Conservation (phyloP, 2,797 vertebrate species). For the Periparus ater region DNA sequence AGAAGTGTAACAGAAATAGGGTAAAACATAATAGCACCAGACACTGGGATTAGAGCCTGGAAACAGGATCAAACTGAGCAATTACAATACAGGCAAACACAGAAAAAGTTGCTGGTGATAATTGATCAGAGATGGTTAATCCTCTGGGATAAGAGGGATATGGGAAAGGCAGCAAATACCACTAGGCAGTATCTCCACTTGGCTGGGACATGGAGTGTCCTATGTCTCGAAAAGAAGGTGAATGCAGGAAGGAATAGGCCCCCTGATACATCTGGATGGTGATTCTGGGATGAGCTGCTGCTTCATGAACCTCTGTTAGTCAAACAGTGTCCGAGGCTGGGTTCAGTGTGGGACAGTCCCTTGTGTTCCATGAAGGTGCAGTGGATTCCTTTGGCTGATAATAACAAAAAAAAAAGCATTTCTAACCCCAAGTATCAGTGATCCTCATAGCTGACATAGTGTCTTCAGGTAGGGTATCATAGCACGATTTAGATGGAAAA, state of each 20-base stretch:
- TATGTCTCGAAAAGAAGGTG: neutral
- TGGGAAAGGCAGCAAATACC: neutral
- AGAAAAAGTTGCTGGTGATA: neutral
- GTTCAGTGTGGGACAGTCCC: neutral
- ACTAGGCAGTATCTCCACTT: neutral
- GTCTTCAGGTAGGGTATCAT: neutral
- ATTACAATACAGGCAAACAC: accelerated
- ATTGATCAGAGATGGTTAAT: neutral
- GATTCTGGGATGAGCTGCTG: neutral
- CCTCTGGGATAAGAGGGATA: neutral
- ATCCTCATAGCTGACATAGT: neutral
- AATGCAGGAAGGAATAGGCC: neutral
- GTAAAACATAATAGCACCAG: neutral
- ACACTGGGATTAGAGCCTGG: neutral
- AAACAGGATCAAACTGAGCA: neutral
- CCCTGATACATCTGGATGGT: neutral
- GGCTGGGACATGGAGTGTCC: neutral
- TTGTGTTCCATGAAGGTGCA: neutral
- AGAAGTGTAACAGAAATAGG: neutral
- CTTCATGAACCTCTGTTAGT: neutral
- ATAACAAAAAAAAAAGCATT: neutral
- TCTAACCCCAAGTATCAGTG: neutral
- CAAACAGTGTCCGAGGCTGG: accelerated
- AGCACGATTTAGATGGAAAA: neutral
- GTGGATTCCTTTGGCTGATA: neutral